Base-by-base conservation (phyloP, 1,140 invertebrate genomes). In the Palaemon carinicauda region DNA sequence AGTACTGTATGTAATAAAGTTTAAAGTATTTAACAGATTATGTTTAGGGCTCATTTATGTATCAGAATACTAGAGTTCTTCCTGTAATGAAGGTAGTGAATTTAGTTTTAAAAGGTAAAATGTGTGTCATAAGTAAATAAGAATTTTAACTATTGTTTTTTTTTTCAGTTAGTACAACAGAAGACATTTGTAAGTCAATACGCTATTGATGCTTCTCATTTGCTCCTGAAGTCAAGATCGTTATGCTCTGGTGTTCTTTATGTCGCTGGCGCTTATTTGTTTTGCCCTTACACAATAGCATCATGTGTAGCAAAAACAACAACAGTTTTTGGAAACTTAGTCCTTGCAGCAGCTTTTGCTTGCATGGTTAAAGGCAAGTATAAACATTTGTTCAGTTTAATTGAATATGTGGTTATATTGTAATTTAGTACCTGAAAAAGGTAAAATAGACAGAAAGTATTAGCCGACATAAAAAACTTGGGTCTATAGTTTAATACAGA, bases 241-340 rank as follows among this genome's bases (percentile, higher is more conserved):
- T 91, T 94, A 50, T 89, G 91, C 54, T 92, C 92, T 86, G 92
- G 93, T 54, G 92, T 94, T 7, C 91, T 95, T 54, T 95, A 95
- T 90, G 95, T 97, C 0, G 91, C 94, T 88, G 94, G 95, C 81
- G 95, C 96, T 0, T 98, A 98, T 92, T 93, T 98, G 14, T 96
- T 98, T 87, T 99, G 98, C 92, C 98, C 98, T 0, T 97, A 97
- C 90, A 95, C 95, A 51, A 94, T 99, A 69, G 92, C 97, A 19
- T 97, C 96, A 89, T 99, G 97, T 93, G 94, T 96, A n/a, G 97
- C 95, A 51, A 94, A 95, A 90, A 98, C 97, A 0, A 98, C 97
- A 7, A 97, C 96, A 19, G 95, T 97, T 14, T 95, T 99, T 88
- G 95, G 95, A 81, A 99, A 99, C 92, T 92, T 98, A 14, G 93